These are phyloP conservation scores for Puma concolor DNA, from an alignment of 2,113 vertebrate genomes.

Conservation along the genomic window DNA sequence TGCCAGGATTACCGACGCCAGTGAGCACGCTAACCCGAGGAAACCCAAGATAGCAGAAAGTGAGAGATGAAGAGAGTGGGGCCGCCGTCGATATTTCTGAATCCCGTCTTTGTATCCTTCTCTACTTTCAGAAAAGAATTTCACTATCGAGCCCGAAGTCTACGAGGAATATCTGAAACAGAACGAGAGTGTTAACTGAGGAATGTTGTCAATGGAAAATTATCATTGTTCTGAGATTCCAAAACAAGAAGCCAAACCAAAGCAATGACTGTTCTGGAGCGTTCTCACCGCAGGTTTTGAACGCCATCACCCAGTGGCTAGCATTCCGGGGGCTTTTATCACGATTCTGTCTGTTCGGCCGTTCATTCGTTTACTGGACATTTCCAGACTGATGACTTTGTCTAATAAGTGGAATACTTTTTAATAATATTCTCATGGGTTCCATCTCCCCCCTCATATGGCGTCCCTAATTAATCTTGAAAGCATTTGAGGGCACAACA, in stretches of 20 bases:
- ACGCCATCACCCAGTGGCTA: neutral
- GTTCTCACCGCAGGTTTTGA: neutral
- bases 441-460: neutral
- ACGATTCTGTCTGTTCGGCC: too few species aligned
- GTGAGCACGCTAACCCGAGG: neutral
- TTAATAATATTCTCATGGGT: neutral
- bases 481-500: neutral
- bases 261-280: neutral
- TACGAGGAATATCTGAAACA: neutral
- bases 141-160: neutral
- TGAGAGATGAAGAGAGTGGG: neutral
- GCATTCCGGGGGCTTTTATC: neutral
- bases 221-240: neutral
- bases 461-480: neutral
- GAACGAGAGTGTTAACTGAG: neutral
- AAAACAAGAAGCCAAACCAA: neutral
- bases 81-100: fast-evolving
- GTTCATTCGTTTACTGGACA: neutral
- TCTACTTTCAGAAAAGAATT: neutral
- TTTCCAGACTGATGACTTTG: neutral
- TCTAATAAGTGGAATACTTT: neutral
- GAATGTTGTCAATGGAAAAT: neutral
- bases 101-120: neutral
- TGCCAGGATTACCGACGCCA: too few species aligned
- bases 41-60: neutral